phyloP scores from a whole-genome alignment of 37 sponge, comb jelly and placozoan species.

The Haliclona indistincta region DNA sequence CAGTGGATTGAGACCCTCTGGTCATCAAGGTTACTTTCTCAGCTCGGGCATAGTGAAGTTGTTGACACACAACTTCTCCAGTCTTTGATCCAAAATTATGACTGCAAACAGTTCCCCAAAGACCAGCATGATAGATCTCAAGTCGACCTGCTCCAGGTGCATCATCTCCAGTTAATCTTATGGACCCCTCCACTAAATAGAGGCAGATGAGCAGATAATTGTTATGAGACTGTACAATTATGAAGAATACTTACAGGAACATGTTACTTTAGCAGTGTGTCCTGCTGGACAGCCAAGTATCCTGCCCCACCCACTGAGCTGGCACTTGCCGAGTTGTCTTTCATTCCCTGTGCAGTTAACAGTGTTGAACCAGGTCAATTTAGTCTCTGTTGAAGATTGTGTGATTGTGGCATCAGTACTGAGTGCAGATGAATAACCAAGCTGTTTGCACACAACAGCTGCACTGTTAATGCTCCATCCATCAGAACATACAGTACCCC shows the following conservation, averaged over 20 bases:
- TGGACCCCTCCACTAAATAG: background rate
- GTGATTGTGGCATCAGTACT: no score
- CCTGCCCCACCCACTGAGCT: conserved; percentile 8
- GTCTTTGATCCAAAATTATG: background rate
- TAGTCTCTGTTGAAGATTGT: no score
- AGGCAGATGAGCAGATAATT: background rate
- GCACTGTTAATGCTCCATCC: background rate
- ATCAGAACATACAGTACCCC: conserved; percentile 1
- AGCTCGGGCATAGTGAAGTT: conserved; percentile 7
- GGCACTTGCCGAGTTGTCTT: conserved; percentile 13
- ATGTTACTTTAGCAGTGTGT: background rate
- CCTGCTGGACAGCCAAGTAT: background rate
- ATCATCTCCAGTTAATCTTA: conserved; percentile 8
- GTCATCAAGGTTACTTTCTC: background rate
- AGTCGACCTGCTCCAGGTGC: background rate
- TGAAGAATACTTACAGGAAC: background rate
- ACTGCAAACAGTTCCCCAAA: conserved; percentile 15
- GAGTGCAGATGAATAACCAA: no score
- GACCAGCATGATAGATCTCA: background rate
- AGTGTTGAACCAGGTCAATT: conserved; percentile 35
- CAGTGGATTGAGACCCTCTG: background rate
- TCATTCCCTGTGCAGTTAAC: conserved; percentile 42
- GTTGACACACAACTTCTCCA: conserved; percentile 11
- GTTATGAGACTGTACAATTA: background rate
- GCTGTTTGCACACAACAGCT: conserved; percentile 37